Evolutionary conservation across 2,113 vertebrate genomes (phyloP).

Genomic region (Platysternon megacephalum): DNA sequence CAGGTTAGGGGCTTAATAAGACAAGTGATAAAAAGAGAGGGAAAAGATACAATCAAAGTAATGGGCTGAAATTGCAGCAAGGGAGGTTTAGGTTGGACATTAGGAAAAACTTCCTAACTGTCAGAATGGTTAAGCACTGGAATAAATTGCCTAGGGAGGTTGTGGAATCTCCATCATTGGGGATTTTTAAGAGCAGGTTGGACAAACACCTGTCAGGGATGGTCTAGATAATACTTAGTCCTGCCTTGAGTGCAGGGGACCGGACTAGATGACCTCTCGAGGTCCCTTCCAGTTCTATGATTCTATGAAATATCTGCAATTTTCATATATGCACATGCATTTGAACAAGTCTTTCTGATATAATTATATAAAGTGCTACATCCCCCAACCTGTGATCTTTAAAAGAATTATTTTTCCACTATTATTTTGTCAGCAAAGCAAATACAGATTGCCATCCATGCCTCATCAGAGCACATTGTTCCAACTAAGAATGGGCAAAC

Average conservation of each 20-base stretch:
- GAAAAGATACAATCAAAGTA: background rate
- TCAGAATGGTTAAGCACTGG: too few relatives aligned
- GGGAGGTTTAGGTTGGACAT: too few relatives aligned
- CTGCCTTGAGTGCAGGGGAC: too few relatives aligned
- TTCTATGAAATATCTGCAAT: background rate
- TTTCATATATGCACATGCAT: background rate
- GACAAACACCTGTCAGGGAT: too few relatives aligned
- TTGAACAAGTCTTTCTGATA: background rate
- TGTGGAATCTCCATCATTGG: too few relatives aligned
- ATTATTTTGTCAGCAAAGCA: background rate
- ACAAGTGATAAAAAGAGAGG: background rate
- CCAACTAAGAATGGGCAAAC: background rate
- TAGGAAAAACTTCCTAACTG: too few relatives aligned
- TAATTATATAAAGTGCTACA: background rate
- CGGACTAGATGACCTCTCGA: too few relatives aligned
- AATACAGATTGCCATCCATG: background rate
- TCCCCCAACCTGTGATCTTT: background rate
- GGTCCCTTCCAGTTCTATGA: too few relatives aligned
- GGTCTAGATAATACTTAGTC: too few relatives aligned
- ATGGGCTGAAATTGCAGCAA: too few relatives aligned
- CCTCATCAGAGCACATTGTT: background rate
- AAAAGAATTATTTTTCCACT: background rate
- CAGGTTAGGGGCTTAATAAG: background rate
- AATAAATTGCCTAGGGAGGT: too few relatives aligned
- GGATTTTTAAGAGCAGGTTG: too few relatives aligned